Base-by-base conservation (phyloP, 2,797 vertebrate genomes). In the Phataginus tetradactyla region DNA sequence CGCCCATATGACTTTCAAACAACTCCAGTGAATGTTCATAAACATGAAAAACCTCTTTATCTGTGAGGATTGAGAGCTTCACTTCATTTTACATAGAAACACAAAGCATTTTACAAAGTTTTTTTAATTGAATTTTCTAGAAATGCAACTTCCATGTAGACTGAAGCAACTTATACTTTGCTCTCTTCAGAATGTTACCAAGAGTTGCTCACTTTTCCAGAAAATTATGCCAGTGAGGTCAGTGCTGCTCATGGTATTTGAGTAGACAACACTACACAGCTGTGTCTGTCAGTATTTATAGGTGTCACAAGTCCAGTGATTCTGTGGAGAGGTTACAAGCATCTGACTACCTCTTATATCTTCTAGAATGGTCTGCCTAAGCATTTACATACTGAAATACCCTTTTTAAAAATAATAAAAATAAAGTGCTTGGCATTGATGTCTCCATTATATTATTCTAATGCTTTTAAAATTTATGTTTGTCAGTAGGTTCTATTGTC, bases 401-500 rank as follows among this genome's bases (percentile, higher is more conserved):
- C 2, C n/a, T 88, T 37, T 53, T 23, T 2, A 4, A 80, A 84
- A 66, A 45, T 11, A 45, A 45, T 45, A 55, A 68, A 68, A 93
- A 71, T 80, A 79, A 85, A 83, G 51, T 81, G 23, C 32, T 92
- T 89, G 57, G 15, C 29, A 87, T 79, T 81, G 68, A 75, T 77
- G 29, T 63, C 12, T 59, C n/a, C 21, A 75, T 63, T 85, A 91
- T 66, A 45, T 86, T 81, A 89, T 74, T 74, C 74, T 15, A 72
- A 25, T 37, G 42, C 3, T 63, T 95, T 95, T 64, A 42, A 92
- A 84, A 57, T 83, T 59, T 79, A 88, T 74, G 27, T 91, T 83
- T 95, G 63, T 68, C 86, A 83, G 39, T 68, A 95, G 21, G 10
- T 91, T 61, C 45, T 72, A 91, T 61, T 87, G 88, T 25, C 59